Conservation (phyloP, 2,797 vertebrate species). For the Zalophus californianus region DNA sequence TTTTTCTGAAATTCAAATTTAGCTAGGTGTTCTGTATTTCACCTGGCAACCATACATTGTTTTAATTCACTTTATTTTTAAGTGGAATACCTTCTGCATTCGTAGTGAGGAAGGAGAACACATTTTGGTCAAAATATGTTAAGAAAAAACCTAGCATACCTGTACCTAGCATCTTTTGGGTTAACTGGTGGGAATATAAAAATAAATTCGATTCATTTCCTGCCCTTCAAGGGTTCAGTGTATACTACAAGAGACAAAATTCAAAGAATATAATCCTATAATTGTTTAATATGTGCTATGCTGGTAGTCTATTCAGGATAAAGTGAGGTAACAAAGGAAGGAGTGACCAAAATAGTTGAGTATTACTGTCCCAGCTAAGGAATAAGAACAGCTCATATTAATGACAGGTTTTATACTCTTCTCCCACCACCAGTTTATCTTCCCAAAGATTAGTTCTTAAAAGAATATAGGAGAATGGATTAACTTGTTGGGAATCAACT, state of each 20-base stretch:
- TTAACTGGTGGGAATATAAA: constrained; percentile 30
- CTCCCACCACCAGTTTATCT: not conserved
- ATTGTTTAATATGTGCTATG: not conserved
- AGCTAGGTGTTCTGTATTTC: constrained; percentile 41
- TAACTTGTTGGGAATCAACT: not conserved
- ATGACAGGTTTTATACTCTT: not conserved
- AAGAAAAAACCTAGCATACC: not conserved
- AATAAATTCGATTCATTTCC: not conserved
- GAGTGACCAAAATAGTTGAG: not conserved
- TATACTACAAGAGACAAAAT: not conserved
- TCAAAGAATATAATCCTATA: not conserved
- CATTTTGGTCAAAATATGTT: not conserved
- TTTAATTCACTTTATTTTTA: constrained; percentile 66
- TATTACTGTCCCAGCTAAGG: not conserved
- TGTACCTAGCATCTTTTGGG: not conserved
- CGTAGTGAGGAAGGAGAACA: not conserved
- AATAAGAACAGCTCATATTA: not conserved
- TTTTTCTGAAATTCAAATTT: constrained; percentile 68
- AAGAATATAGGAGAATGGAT: not conserved
- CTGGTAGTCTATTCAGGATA: not conserved
- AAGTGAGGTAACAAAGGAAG: not conserved
- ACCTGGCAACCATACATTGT: not conserved
- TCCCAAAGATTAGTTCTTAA: not conserved
- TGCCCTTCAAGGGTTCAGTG: not conserved
- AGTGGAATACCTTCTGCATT: constrained; percentile 42